These are phyloP conservation scores for Salticus scenicus DNA, from an alignment of 2,888 invertebrate species.

Conservation along the genomic window DNA sequence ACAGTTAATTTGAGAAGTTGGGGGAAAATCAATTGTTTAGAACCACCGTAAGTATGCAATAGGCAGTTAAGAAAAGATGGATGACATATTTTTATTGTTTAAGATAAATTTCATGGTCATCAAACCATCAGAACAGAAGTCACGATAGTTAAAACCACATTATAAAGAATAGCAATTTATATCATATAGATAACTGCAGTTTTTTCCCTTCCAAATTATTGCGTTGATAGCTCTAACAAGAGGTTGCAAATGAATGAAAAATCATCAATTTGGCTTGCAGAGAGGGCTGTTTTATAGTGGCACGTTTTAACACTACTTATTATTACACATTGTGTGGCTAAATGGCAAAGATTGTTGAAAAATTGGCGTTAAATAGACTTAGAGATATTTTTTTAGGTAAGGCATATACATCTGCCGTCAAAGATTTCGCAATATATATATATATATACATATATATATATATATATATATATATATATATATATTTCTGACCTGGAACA, in stretches of 20 bases:
- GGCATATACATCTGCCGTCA: slow-evolving; percentile 54
- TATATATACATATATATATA: no score
- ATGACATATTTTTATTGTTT: neutral
- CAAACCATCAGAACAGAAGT: slow-evolving; percentile 49
- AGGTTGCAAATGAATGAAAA: slow-evolving; percentile 57
- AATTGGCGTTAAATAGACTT: slow-evolving; percentile 57
- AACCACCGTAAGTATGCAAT: no score
- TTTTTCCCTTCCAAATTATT: slow-evolving; percentile 45
- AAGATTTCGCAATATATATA: slow-evolving; percentile 56
- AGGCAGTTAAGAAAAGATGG: no score
- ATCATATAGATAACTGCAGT: slow-evolving; percentile 25
- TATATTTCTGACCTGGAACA: slow-evolving; percentile 48
- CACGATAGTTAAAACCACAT: slow-evolving; percentile 42
- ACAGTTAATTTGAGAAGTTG: no score
- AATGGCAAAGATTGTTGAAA: slow-evolving; percentile 60
- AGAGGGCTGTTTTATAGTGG: slow-evolving; percentile 36
- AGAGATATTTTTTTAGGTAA: slow-evolving; percentile 35
- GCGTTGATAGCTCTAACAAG: slow-evolving; percentile 59
- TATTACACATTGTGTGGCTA: slow-evolving; percentile 68
- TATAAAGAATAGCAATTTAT: slow-evolving; percentile 37
- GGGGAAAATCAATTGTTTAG: no score
- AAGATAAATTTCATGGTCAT: neutral
- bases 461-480: no score
- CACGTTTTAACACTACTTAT: slow-evolving; percentile 66
- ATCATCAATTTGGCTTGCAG: slow-evolving; percentile 29